Conservation (phyloP, 2,797 vertebrate genomes). For the Peromyscus attwateri region DNA sequence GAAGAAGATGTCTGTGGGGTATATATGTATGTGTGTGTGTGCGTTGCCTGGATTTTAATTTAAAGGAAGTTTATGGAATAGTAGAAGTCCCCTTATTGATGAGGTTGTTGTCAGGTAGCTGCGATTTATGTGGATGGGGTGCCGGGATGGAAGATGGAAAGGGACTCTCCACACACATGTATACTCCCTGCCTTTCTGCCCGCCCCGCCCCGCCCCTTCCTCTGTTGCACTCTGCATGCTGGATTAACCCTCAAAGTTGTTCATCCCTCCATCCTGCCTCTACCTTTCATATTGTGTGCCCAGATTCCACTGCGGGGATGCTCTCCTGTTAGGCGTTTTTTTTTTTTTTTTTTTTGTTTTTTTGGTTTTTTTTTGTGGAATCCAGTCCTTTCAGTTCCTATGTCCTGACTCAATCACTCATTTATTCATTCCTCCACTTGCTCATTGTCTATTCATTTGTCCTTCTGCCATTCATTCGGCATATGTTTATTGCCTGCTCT, state of each 20-base stretch:
- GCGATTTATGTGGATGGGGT: not conserved
- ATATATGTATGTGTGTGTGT: conserved; percentile 63
- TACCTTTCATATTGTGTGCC: not conserved
- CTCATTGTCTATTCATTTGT: conserved; percentile 41
- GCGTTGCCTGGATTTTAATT: conserved; percentile 79
- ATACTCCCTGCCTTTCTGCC: conserved; percentile 10
- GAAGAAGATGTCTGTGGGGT: conserved; percentile 82
- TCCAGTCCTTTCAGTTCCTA: not conserved
- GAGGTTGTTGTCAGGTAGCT: conserved; percentile 50
- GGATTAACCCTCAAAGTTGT: not conserved
- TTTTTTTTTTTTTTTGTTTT: conserved; percentile 36
- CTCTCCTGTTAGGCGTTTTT: not conserved
- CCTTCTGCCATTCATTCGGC: conserved; percentile 43
- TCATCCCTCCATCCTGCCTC: not conserved
- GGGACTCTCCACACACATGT: not conserved
- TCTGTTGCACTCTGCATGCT: not conserved
- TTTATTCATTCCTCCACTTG: conserved; percentile 19
- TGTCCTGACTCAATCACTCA: conserved; percentile 1
- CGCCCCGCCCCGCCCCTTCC: not conserved
- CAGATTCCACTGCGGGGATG: not conserved
- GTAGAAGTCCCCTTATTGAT: conserved; percentile 60
- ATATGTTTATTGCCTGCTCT: not conserved
- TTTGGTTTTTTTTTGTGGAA: conserved; percentile 9
- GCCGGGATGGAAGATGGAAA: not conserved
- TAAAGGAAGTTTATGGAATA: conserved; percentile 80